Base-by-base conservation (phyloP, 2,113 vertebrate species). In the Mesembrinibis cayennensis region DNA sequence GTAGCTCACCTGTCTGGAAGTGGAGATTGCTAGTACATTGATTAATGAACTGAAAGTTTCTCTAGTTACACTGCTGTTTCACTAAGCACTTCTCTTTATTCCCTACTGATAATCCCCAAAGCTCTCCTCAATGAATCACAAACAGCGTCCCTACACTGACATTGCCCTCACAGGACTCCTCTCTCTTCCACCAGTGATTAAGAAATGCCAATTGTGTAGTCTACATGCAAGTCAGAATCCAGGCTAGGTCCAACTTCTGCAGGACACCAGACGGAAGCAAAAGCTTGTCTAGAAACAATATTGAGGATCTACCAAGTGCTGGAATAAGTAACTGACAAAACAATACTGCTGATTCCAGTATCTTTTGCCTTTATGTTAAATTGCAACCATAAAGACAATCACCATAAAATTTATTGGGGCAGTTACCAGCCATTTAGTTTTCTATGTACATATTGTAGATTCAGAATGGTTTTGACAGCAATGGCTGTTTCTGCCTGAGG, bases 401-500 rank as follows among this genome's bases (percentile, higher is more conserved):
- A 94, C 80, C 53, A 82, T 70, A 52, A 85, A 76, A 93, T 89
- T 89, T 47, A 87, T 1, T n/a, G n/a, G 58, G 45, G 58, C 62
- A 85, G 44, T 81, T 94, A 87, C 34, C 40, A 93, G 84, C 25
- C 82, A 62, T 72, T 87, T 78, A 53, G 27, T 76, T 87, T 85
- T 34, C 66, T 70, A 10, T 20, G 49, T 53, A 53, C n/a, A 65
- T 30, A 44, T 2, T 80, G 70, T 74, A 86, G 53, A 59, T 66
- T 66, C 58, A 58, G 78, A 96, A 76, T 21, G 49, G 69, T 87
- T 95, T 89, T 87, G 45, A 93, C 12, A 87, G 62, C 61, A 74
- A 45, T 52, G 84, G 21, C 25, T 89, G 65, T 61, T 94, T 65
- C 73, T 95, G 93, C 93, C 82, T 76, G 81, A 89, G 73, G 80